Percentiles rank a stretch among this genome's conserved stretches.
These are phyloP conservation scores for Ephialtes manifestator DNA, from an alignment of 2,888 invertebrate species.

Conservation along the genomic window DNA sequence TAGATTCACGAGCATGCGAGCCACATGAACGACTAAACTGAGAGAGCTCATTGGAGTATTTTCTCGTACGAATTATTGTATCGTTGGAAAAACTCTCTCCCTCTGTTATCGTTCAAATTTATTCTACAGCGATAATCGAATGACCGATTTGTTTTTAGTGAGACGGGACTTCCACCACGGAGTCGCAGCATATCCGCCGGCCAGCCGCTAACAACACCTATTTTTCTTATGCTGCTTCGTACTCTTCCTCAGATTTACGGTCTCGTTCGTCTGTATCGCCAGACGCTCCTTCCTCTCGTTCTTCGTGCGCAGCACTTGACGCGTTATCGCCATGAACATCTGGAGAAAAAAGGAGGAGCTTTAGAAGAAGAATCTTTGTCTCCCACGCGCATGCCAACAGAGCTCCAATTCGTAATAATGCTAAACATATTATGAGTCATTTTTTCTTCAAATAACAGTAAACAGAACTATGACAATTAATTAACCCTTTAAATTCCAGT, in stretches of 20 bases:
- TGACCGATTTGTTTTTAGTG: conserved; percentile 70
- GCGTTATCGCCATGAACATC: conserved; percentile 92
- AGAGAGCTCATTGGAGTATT: conserved; percentile 22
- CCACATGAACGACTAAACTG: conserved; percentile 29
- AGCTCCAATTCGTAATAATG: neutral
- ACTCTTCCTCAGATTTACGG: conserved; percentile 91
- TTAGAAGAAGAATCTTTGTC: conserved; percentile 11
- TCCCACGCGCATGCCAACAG: conserved; percentile 2
- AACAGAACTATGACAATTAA: too few relatives aligned
- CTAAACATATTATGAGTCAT: neutral
- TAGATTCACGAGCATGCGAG: conserved; percentile 16
- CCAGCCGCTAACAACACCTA: conserved; percentile 82
- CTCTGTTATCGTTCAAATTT: conserved; percentile 48
- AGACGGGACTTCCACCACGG: conserved; percentile 41
- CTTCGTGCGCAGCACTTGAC: conserved; percentile 95
- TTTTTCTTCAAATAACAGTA: neutral
- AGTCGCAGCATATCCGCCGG: conserved; percentile 49
- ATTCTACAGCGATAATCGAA: conserved; percentile 75
- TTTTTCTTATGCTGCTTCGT: conserved; percentile 87
- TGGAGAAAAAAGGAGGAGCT: conserved; percentile 79
- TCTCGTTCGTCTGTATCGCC: conserved; percentile 89
- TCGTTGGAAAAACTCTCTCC: conserved; percentile 5
- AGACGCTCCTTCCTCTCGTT: conserved; percentile 93
- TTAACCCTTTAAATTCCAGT: too few relatives aligned
- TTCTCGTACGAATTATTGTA: conserved; percentile 21